Evolutionary conservation across 2,113 vertebrate species (phyloP).

Genomic region (Charina bottae): DNA sequence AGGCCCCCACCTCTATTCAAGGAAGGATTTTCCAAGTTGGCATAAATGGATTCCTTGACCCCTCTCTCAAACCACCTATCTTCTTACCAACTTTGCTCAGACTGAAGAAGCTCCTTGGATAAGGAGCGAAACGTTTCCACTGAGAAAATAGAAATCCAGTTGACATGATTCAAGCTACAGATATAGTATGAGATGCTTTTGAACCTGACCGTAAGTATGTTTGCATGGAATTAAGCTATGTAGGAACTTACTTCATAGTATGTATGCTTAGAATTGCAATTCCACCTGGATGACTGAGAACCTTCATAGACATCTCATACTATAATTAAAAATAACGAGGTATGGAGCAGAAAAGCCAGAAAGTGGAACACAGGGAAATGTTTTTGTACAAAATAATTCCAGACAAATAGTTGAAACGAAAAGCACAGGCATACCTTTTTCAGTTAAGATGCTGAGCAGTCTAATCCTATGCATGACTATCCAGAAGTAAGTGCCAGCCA

Average conservation of each 20-base stretch:
- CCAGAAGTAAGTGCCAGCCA: background rate
- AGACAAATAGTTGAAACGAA: background rate
- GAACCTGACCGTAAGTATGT: background rate
- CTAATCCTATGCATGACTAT: background rate
- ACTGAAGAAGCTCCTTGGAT: too few species aligned
- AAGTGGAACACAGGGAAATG: background rate
- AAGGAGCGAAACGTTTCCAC: too few species aligned
- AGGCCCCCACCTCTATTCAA: too few species aligned
- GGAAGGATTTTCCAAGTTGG: too few species aligned
- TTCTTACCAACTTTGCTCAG: too few species aligned
- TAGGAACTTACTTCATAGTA: background rate
- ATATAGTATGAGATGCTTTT: slow-evolving; percentile 3
- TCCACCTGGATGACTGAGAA: too few species aligned
- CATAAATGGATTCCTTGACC: too few species aligned
- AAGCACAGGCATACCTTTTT: background rate
- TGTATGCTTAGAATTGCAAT: background rate
- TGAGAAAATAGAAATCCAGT: too few species aligned
- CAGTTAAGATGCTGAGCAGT: background rate
- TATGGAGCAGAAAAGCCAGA: background rate
- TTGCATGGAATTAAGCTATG: background rate
- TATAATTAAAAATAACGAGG: background rate
- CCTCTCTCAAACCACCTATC: too few species aligned
- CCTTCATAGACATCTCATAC: too few species aligned
- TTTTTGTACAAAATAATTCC: background rate
- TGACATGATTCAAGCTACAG: too few species aligned